These are phyloP conservation scores for Leucania comma DNA, from an alignment of 2,888 invertebrate genomes.

Conservation along the genomic window DNA sequence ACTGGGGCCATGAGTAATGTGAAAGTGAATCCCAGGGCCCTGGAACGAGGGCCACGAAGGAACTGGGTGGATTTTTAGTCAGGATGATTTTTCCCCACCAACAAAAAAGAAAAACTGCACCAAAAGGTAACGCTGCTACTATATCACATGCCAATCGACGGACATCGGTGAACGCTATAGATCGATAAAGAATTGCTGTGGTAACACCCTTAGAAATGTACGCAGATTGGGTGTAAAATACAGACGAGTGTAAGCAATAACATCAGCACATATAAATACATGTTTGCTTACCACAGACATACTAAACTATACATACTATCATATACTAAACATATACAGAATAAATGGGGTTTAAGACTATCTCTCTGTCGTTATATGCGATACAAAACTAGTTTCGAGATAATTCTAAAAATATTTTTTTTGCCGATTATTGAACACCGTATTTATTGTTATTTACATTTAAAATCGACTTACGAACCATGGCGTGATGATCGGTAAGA, in stretches of 20 bases:
- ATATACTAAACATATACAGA: constrained; percentile 67
- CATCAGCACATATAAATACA: constrained; percentile 53
- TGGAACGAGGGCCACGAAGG: no score
- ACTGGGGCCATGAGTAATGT: no score
- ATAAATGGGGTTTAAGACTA: constrained; percentile 78
- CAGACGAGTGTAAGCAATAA: constrained; percentile 32
- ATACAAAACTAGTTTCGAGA: constrained; percentile 79
- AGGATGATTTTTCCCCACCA: no score
- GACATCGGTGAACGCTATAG: background rate
- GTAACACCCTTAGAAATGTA: constrained; percentile 10
- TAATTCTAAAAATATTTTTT: constrained; percentile 71
- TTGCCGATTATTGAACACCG: constrained; percentile 78
- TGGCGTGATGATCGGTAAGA: constrained; percentile 46
- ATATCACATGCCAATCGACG: background rate
- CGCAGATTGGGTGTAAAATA: constrained; percentile 24
- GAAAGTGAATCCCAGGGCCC: no score
- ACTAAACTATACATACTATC: constrained; percentile 61
- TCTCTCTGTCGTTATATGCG: constrained; percentile 69
- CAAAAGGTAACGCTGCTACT: no score
- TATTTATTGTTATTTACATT: constrained; percentile 75
- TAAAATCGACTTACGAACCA: constrained; percentile 61
- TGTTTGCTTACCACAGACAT: constrained; percentile 59
- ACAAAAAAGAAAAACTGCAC: no score
- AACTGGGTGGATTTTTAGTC: no score
- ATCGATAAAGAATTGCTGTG: background rate